These are phyloP conservation scores for Ploceus nigricollis DNA, from an alignment of 2,113 vertebrate genomes.

Conservation along the genomic window DNA sequence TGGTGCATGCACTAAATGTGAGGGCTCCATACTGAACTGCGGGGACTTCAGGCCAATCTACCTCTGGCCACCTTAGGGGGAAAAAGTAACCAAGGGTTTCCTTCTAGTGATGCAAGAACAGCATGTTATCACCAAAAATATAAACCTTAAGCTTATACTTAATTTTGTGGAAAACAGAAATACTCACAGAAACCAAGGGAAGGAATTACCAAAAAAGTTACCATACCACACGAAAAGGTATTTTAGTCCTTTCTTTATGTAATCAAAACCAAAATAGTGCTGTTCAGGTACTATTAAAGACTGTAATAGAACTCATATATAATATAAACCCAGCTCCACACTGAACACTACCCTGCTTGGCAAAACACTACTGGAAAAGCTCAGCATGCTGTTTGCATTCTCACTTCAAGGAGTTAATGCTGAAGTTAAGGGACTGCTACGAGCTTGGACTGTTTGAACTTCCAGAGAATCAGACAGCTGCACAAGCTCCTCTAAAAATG, in stretches of 20 bases:
- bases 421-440: neutral
- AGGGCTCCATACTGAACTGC: neutral
- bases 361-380: neutral
- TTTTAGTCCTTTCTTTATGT: neutral
- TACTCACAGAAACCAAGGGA: neutral
- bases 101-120: neutral
- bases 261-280: neutral
- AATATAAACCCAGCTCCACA: neutral
- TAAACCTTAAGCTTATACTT: neutral
- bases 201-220: neutral
- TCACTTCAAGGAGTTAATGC: neutral
- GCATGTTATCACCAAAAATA: neutral
- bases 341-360: neutral
- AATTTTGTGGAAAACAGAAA: neutral
- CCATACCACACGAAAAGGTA: neutral
- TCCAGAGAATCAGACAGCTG: neutral
- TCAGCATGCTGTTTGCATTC: neutral
- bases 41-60: neutral
- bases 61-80: neutral
- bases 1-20: fast-evolving
- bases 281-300: neutral
- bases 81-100: neutral
- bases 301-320: neutral
- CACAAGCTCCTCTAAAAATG: neutral
- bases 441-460: neutral